Evolutionary conservation across 2,888 invertebrate genomes (phyloP), one percentile per base, ranked within the genome.

Genomic region (Micoletzkya japonica): DNA sequence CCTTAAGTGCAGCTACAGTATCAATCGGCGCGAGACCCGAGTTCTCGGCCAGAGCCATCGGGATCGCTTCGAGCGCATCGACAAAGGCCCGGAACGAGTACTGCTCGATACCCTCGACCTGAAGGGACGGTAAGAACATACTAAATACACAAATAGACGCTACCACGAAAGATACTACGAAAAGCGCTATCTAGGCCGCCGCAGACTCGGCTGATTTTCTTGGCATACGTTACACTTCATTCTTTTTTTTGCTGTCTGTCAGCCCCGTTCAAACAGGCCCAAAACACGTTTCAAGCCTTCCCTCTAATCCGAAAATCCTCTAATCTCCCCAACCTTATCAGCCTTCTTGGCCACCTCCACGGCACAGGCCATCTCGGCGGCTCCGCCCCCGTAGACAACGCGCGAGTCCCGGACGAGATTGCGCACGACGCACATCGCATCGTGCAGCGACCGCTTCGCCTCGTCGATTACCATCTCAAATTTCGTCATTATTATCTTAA

Each of bases 331-430:
- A 26, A 75, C 74, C 75, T 79, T 84, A 69, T 96, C 93, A 1
- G 96, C 95, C 76, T 92, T 92, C 72, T 91, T 90, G 4, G 92
- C 91, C 34, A 96, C 94, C 1, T 93, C 93, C 76, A 98, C 87
- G 30, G 95, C 92, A 86, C 96, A 97, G 17, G 95, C 91, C 44
- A 96, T 91, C 89, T 98, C 98, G 0, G 95, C 91, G 1, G 97
- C 94, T 26, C 98, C 98, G 57, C 98, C 98, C 52, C 98, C 98
- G 88, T 95, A 98, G 20, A 99, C 94, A 76, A 99, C 92, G 73
- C 90, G 88, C 76, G 89, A 88, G 82, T 91, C 91, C 59, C 89
- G 88, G 4, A 91, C 89, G 72, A 92, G 87, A 82, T 92, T 92
- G 70, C 91, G 88, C 30, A 91, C 90, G 1, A 91, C 91, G 86